Evolutionary conservation across 2,113 vertebrate species (phyloP), one percentile per base, ranked within the genome.

Genomic region (Rhea pennata): DNA sequence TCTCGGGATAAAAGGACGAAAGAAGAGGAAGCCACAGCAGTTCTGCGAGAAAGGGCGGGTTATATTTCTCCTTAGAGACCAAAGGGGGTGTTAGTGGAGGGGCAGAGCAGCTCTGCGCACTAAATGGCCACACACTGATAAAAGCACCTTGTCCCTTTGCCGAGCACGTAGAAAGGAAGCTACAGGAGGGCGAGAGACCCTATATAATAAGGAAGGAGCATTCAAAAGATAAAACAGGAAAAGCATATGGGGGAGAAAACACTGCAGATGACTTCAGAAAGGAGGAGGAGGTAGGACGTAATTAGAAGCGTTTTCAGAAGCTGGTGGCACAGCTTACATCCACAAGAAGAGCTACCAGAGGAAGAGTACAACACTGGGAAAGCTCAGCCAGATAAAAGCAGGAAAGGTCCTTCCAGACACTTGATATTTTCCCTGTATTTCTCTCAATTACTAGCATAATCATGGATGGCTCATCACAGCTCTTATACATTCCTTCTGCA

Each of bases 291-390:
- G 22, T 39, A 23, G 11, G 48, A n/a, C 23, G 15, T 61, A 76
- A 88, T 92, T 53, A 75, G 46, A 85, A 78, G n/a, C 15, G 24
- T 78, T 91, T 88, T 87, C 21, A 66, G 61, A 89, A 87, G 61
- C 61, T 78, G 44, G 16, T 72, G 69, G 23, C 69, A 79, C 19
- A 51, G 40, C 33, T 90, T 85, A 54, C 1, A 0, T 76, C 44
- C 72, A 24, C 64, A 33, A 74, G 74, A 65, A 64, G 5, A n/a
- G 61, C 54, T 71, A 46, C 86, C 29, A n/a, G 44, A 48, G 42
- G 85, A 88, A 9, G 23, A 26, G 54, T 42, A 87, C 5, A 59
- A 51, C 1, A 1, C 58, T 67, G 27, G 53, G 70, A 88, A 84
- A 93, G 46, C 58, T 80, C 77, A 77, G 64, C 44, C 36, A 42